Evolutionary conservation across 2,113 vertebrate species (phyloP).

Genomic region (Cheirogaleus medius): DNA sequence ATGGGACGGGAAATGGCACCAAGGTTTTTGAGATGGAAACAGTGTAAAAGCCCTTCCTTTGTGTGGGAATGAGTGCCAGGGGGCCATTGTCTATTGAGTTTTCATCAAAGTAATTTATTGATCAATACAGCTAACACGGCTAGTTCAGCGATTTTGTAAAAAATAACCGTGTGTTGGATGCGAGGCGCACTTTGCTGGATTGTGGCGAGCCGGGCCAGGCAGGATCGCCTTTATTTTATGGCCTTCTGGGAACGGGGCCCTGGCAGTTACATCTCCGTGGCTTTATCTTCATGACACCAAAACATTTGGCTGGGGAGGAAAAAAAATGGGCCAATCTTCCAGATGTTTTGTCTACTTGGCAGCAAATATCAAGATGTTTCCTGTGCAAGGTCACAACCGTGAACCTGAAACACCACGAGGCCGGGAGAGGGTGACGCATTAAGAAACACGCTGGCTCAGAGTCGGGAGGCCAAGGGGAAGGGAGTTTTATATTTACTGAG

Average conservation of each 20-base stretch:
- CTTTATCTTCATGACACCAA: slow-evolving; percentile 75
- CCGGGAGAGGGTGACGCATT: neutral
- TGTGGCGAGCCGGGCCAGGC: neutral
- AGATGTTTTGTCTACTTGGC: slow-evolving; percentile 56
- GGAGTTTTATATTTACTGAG: neutral
- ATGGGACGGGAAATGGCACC: neutral
- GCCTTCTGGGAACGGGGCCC: slow-evolving; percentile 67
- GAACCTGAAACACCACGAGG: neutral
- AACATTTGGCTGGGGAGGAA: slow-evolving; percentile 28
- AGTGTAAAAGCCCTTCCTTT: slow-evolving; percentile 9
- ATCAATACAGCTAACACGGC: slow-evolving; percentile 75
- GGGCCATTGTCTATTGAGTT: slow-evolving; percentile 67
- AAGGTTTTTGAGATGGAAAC: slow-evolving; percentile 50
- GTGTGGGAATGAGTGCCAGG: slow-evolving; percentile 47
- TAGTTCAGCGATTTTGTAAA: slow-evolving; percentile 77
- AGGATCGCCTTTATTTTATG: slow-evolving; percentile 49
- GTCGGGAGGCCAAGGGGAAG: neutral
- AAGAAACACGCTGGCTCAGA: neutral
- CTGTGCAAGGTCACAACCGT: neutral
- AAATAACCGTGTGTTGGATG: slow-evolving; percentile 61
- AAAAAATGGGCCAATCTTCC: slow-evolving; percentile 34
- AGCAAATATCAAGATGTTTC: slow-evolving; percentile 58
- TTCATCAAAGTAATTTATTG: slow-evolving; percentile 79
- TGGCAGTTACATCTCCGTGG: slow-evolving; percentile 51
- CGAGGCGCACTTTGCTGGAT: slow-evolving; percentile 52